phyloP scores from a whole-genome alignment of 2,888 invertebrate species.

The Belgica antarctica region DNA sequence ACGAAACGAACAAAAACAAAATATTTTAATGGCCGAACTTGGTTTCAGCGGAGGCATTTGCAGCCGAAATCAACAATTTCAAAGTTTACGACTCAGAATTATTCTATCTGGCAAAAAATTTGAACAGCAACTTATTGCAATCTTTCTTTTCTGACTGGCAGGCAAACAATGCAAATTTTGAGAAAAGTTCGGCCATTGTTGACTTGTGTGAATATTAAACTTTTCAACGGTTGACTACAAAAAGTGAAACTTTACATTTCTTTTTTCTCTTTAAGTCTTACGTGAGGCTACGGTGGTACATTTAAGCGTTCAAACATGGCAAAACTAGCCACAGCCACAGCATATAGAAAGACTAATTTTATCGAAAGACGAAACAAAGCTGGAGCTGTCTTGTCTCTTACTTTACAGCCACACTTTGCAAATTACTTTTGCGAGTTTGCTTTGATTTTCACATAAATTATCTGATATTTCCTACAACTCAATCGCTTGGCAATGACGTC shows the following conservation, averaged over 20 bases:
- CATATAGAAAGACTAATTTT: slow-evolving; percentile 30
- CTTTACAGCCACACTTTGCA: too few species aligned
- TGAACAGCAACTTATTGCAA: too few species aligned
- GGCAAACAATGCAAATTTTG: too few species aligned
- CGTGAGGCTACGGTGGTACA: not conserved
- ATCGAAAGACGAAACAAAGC: not conserved
- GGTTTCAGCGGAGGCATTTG: too few species aligned
- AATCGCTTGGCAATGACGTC: not conserved
- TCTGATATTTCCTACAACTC: not conserved
- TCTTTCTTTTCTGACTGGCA: too few species aligned
- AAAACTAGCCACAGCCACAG: not conserved
- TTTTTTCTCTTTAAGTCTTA: not conserved
- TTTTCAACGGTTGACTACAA: slow-evolving; percentile 42
- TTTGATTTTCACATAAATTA: too few species aligned
- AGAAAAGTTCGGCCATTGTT: too few species aligned
- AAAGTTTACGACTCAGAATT: too few species aligned
- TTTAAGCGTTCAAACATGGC: not conserved
- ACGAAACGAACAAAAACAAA: not conserved
- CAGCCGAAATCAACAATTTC: not conserved
- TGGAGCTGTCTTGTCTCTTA: too few species aligned
- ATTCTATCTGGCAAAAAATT: too few species aligned
- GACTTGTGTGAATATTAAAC: too few species aligned
- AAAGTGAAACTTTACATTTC: slow-evolving; percentile 44
- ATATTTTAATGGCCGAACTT: not conserved
- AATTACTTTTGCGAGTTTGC: too few species aligned